Base-by-base conservation (phyloP, 2,113 vertebrate species). In the Pitta sordida region DNA sequence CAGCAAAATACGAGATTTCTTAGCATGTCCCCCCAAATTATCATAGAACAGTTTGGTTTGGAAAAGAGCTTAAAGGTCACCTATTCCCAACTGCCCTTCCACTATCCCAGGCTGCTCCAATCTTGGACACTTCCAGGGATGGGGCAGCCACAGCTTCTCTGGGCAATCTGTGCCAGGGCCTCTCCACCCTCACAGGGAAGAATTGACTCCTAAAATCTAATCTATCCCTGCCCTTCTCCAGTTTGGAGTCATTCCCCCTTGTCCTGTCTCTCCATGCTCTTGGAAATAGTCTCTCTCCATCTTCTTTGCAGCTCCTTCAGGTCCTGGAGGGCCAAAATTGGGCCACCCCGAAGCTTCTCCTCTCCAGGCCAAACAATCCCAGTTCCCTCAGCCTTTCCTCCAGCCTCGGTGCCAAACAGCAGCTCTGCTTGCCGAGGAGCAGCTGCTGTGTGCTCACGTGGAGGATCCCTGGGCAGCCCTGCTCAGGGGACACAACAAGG, bases 401-500 rank as follows among this genome's bases (percentile, higher is more conserved):
- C n/a, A 65, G 11, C 30, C 15, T 13, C 22, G 6, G 67, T 70
- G 48, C n/a, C 73, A 43, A 16, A 4, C 2, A 23, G 26, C 0
- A 15, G 26, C 24, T n/a, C 11, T 17, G 12, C 63, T 4, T 1
- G 18, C 3, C 10, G 46, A 34, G 82, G 46, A 10, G 58, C 37
- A 8, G 15, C 52, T 44, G 64, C 46, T 32, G 21, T 3, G 21
- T 17, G n/a, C 30, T 32, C 29, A 7, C 0, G 0, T 9, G 9
- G 59, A 55, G 21, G 26, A n/a, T 1, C 21, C 51, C 34, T 13
- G 62, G 39, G 37, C 73, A 43, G 37, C 49, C 4, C 23, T 0
- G 2, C 2, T 1, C 3, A 2, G 0, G 4, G 79, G 27, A 39
- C 51, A 27, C 21, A 18, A 2, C 14, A 23, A 22, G 32, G 58